Evolutionary conservation across 2,888 invertebrate genomes (phyloP).

Genomic region (Melinopterus prodromus): DNA sequence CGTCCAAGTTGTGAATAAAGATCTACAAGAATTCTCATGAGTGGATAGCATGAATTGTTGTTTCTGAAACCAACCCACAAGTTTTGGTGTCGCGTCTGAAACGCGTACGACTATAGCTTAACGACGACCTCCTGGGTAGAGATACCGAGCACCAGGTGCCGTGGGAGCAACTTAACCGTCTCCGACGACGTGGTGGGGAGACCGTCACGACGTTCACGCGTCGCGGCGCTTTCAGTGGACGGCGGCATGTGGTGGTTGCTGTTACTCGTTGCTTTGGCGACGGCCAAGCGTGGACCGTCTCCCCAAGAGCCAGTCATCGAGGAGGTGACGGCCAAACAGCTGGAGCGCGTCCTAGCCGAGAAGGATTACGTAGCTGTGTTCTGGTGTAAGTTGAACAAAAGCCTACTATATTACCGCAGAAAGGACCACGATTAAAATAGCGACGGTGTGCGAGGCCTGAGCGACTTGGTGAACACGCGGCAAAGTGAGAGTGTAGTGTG

Average conservation of each 20-base stretch:
- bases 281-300: slow-evolving; percentile 58
- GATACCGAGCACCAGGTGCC: not conserved
- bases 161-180: not conserved
- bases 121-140: not conserved
- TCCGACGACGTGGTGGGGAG: slow-evolving; percentile 25
- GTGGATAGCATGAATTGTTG: not conserved
- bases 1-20: too few relatives aligned
- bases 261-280: slow-evolving; percentile 65
- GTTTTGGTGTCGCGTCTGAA: not conserved
- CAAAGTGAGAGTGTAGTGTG: slow-evolving; percentile 45
- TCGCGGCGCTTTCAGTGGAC: slow-evolving; percentile 57
- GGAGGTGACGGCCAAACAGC: slow-evolving; percentile 92
- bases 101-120: not conserved
- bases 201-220: slow-evolving; percentile 41
- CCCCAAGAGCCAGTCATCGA: slow-evolving; percentile 79
- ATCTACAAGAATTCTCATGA: too few relatives aligned
- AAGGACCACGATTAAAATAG: slow-evolving; percentile 32
- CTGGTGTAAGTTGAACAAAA: slow-evolving; percentile 84
- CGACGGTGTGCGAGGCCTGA: not conserved
- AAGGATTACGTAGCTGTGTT: slow-evolving; percentile 95
- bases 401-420: not conserved
- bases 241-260: slow-evolving; percentile 62
- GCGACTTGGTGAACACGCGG: not conserved
- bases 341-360: slow-evolving; percentile 87
- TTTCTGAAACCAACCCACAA: not conserved